Evolutionary conservation across 2,888 invertebrate species (phyloP).

Genomic region (Lycaena phlaeas): DNA sequence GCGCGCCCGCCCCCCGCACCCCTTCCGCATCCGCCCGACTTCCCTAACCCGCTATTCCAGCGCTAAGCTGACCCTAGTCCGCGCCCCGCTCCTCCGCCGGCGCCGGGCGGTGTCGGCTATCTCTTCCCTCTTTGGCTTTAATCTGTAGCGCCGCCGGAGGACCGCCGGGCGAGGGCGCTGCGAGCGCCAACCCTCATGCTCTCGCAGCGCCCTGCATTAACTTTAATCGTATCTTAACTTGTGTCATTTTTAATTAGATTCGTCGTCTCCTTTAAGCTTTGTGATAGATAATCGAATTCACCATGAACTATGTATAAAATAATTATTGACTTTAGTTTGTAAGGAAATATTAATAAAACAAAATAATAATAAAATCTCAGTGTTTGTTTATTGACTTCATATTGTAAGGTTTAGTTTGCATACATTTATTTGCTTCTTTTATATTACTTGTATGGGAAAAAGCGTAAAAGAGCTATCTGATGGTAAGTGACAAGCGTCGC

Average conservation of each 20-base stretch:
- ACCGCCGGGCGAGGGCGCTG: slow-evolving; percentile 61
- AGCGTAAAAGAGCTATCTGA: too few relatives aligned
- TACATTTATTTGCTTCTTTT: too few relatives aligned
- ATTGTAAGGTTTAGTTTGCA: too few relatives aligned
- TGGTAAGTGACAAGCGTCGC: too few relatives aligned
- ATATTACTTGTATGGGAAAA: too few relatives aligned
- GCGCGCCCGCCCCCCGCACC: slow-evolving; percentile 91
- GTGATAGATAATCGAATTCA: slow-evolving; percentile 71
- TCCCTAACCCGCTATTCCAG: slow-evolving; percentile 92
- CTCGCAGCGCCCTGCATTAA: slow-evolving; percentile 52
- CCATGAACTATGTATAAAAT: slow-evolving; percentile 61
- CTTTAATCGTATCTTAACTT: slow-evolving; percentile 41
- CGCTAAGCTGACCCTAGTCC: slow-evolving; percentile 53
- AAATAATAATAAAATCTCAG: slow-evolving; percentile 40
- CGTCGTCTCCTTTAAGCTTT: slow-evolving; percentile 67
- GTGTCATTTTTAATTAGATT: slow-evolving; percentile 52
- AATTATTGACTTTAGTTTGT: slow-evolving; percentile 46
- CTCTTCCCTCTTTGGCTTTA: slow-evolving; percentile 56
- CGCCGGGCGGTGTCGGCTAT: slow-evolving; percentile 65
- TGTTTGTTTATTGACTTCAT: too few relatives aligned
- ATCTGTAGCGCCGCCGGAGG: slow-evolving; percentile 58
- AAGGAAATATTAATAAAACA: slow-evolving; percentile 33
- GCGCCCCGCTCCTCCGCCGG: slow-evolving; percentile 68
- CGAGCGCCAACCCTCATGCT: slow-evolving; percentile 60
- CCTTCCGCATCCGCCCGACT: slow-evolving; percentile 94